Percentiles rank a stretch among this genome's conserved stretches.
phyloP scores from a whole-genome alignment of 2,797 vertebrate species.

The Spatula clypeata region DNA sequence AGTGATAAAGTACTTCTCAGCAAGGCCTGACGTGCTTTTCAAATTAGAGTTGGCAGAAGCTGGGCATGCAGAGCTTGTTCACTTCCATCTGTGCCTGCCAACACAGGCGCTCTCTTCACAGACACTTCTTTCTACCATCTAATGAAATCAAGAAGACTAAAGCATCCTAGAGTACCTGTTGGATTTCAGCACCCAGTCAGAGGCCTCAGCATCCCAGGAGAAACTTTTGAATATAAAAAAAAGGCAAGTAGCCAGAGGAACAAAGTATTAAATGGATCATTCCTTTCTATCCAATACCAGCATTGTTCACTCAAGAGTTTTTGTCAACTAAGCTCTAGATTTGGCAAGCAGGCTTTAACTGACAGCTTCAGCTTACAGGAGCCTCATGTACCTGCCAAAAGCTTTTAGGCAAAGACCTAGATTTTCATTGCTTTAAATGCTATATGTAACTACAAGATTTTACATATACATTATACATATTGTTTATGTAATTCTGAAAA shows the following conservation, averaged over 20 bases:
- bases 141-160: not conserved
- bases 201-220: not conserved
- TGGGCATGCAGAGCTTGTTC: not conserved
- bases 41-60: not conserved
- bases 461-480: not conserved
- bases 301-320: not conserved
- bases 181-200: not conserved
- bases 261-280: not conserved
- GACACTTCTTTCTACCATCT: not conserved
- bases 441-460: not conserved
- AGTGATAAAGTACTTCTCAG: not conserved
- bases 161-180: not conserved
- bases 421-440: slow-evolving; percentile 57
- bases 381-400: slow-evolving; percentile 57
- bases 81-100: not conserved
- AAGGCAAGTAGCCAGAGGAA: not conserved
- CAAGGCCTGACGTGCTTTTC: not conserved
- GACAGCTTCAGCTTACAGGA: slow-evolving; percentile 56
- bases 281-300: not conserved
- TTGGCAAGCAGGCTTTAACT: slow-evolving; percentile 29
- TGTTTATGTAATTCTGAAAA: not conserved
- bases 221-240: not conserved
- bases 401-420: slow-evolving; percentile 46
- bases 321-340: not conserved
- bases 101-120: not conserved